phyloP scores from a whole-genome alignment of 2,797 vertebrate species.

The Galagoides demidoff region DNA sequence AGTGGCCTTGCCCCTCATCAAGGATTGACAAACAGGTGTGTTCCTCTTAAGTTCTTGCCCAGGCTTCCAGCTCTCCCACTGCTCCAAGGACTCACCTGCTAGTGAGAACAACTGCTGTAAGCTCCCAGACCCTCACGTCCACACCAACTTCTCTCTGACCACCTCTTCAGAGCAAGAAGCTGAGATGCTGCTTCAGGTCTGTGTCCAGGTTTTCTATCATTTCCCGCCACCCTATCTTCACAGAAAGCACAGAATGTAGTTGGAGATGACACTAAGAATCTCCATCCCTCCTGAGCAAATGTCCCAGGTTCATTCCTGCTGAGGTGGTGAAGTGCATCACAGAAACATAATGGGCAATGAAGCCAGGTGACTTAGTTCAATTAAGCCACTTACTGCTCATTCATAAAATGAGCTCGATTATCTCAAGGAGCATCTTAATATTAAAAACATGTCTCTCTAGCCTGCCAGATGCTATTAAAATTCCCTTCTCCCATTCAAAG shows the following conservation, averaged over 20 bases:
- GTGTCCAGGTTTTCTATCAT: too few relatives aligned
- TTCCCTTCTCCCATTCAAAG: background rate
- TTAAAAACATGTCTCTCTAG: background rate
- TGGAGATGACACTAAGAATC: too few relatives aligned
- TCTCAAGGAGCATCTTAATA: background rate
- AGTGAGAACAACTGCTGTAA: background rate
- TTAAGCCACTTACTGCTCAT: background rate
- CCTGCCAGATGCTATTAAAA: background rate
- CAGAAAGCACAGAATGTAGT: too few relatives aligned
- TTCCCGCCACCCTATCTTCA: too few relatives aligned
- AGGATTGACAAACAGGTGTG: background rate
- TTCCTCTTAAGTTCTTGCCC: background rate
- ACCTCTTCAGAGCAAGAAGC: too few relatives aligned
- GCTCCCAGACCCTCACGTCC: background rate
- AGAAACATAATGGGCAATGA: background rate
- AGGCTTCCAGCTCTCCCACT: background rate
- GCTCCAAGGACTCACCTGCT: slow-evolving; percentile 21
- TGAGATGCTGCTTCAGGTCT: too few relatives aligned
- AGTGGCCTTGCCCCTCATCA: background rate
- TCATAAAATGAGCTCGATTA: background rate
- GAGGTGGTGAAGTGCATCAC: background rate
- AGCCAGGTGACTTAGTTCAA: background rate
- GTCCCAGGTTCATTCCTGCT: background rate
- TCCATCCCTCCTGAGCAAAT: too few relatives aligned
- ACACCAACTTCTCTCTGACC: too few relatives aligned